Conservation (phyloP, 2,888 invertebrate species). For the Helicoverpa assulta region DNA sequence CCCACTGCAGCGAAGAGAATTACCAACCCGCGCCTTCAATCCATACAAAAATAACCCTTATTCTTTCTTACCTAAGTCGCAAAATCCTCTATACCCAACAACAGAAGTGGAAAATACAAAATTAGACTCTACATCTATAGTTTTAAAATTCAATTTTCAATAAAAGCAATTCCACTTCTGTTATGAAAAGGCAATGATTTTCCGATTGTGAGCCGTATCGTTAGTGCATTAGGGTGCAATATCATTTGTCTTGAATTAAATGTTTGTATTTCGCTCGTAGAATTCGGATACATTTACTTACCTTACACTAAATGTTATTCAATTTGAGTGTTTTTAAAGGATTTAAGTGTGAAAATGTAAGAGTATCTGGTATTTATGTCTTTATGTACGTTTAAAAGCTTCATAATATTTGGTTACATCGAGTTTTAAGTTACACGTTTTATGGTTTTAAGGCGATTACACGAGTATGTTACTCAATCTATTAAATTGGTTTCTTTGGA, state of each 20-base stretch:
- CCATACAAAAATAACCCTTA: conserved; percentile 40
- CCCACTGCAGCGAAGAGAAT: conserved; percentile 69
- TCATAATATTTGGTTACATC: not conserved
- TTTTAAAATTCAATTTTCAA: conserved; percentile 66
- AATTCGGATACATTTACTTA: conserved; percentile 44
- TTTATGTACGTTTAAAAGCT: not conserved
- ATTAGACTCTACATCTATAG: conserved; percentile 52
- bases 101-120: conserved; percentile 45
- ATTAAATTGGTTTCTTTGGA: not conserved
- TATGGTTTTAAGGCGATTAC: not conserved
- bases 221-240: conserved; percentile 42
- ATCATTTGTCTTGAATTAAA: conserved; percentile 44
- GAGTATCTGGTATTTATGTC: conserved; percentile 8
- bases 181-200: conserved; percentile 61
- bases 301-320: conserved; percentile 48
- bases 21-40: conserved; percentile 45
- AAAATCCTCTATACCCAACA: conserved; percentile 21
- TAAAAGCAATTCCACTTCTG: conserved; percentile 54
- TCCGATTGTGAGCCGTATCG: conserved; percentile 57
- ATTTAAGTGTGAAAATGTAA: conserved; percentile 29
- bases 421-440: not conserved
- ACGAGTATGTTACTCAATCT: not conserved
- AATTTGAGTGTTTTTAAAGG: conserved; percentile 47
- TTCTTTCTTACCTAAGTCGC: fast-evolving
- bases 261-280: conserved; percentile 36